Evolutionary conservation across 1,140 invertebrate species (phyloP).

Genomic region (Temnothorax nylanderi): DNA sequence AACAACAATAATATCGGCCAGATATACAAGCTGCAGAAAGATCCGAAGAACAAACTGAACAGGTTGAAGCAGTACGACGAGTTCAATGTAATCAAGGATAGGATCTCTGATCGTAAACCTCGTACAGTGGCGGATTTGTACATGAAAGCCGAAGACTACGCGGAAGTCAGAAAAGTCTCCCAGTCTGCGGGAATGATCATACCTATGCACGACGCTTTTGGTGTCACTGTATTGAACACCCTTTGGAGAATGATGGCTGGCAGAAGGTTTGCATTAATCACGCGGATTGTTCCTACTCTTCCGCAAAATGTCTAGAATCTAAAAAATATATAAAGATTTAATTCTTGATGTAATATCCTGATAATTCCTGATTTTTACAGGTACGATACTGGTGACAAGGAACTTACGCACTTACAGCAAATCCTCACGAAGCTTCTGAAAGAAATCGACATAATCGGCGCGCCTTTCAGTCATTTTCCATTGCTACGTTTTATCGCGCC

Average conservation of each 20-base stretch:
- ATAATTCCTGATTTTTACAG: conserved; percentile 74
- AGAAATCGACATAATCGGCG: conserved; percentile 92
- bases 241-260: conserved; percentile 96
- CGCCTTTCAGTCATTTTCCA: conserved; percentile 92
- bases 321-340: not conserved
- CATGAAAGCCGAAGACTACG: conserved; percentile 78
- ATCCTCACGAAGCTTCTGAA: conserved; percentile 90
- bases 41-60: conserved; percentile 47
- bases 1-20: conserved; percentile 67
- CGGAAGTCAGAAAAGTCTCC: conserved; percentile 73
- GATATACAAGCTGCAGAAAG: conserved; percentile 75
- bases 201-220: conserved; percentile 90
- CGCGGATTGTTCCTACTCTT: not conserved
- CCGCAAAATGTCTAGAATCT: not conserved
- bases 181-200: conserved; percentile 83
- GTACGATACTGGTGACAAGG: conserved; percentile 88
- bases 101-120: not conserved
- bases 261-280: conserved; percentile 81
- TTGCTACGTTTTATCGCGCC: conserved; percentile 91
- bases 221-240: conserved; percentile 93
- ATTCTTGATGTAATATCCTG: not conserved
- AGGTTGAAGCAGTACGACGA: conserved; percentile 31
- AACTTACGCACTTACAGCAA: conserved; percentile 89
- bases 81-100: not conserved
- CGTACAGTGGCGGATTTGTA: conserved; percentile 80